Conservation (phyloP, 2,888 invertebrate genomes). For the Leucophenga maculata region DNA sequence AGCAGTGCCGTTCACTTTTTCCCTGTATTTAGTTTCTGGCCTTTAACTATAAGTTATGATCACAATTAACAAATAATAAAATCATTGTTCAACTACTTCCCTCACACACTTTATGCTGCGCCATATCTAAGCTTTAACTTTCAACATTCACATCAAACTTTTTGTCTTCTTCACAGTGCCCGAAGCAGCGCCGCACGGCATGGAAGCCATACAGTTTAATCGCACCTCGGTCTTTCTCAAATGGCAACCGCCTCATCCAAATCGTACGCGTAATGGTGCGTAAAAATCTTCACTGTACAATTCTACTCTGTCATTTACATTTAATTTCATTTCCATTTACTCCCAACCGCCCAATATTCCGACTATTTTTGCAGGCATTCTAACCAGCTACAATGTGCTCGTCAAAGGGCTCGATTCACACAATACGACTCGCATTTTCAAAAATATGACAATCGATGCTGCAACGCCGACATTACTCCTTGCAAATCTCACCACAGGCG, state of each 20-base stretch:
- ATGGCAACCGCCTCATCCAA: conserved; percentile 85
- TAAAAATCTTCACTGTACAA: conserved; percentile 32
- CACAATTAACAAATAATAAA: no score
- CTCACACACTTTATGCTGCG: not conserved
- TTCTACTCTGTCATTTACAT: conserved; percentile 45
- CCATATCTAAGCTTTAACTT: not conserved
- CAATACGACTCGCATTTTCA: conserved; percentile 75
- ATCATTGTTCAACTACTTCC: not conserved
- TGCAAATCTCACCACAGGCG: conserved; percentile 85
- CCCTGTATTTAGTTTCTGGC: no score
- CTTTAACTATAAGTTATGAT: no score
- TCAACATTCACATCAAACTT: conserved; percentile 25
- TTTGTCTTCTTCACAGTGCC: conserved; percentile 77
- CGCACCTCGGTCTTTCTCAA: conserved; percentile 84
- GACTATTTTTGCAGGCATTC: conserved; percentile 71
- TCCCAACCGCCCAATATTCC: not conserved
- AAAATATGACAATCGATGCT: conserved; percentile 82
- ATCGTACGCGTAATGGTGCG: conserved; percentile 82
- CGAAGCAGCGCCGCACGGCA: conserved; percentile 85
- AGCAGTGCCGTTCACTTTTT: no score
- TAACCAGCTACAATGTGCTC: conserved; percentile 86
- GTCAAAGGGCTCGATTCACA: conserved; percentile 77
- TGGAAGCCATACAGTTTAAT: conserved; percentile 87
- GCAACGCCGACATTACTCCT: conserved; percentile 82
- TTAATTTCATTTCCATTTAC: conserved; percentile 51